Evolutionary conservation across 1,140 invertebrate genomes (phyloP), one percentile per base, ranked within the genome.

Genomic region (Branchinecta lindahli): DNA sequence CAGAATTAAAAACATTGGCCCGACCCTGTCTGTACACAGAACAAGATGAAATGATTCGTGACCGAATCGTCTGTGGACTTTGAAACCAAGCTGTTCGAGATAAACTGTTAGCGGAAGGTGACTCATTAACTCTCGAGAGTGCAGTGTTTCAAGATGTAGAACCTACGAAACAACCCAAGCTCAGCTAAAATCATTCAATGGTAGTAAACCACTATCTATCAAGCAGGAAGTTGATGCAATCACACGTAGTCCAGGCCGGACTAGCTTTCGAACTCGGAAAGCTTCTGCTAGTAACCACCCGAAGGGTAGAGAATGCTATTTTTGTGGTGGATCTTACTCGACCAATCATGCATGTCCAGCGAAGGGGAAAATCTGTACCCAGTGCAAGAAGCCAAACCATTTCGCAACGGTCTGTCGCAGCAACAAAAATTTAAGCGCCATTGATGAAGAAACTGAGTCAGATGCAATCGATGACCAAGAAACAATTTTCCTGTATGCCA

Each of bases 21-120:
- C n/a, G n/a, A n/a, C n/a, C n/a, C n/a, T n/a, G n/a, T n/a, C n/a
- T n/a, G n/a, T n/a, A n/a, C n/a, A n/a, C n/a, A n/a, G n/a, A n/a
- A 52, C 47, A 52, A 52, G 47, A 52, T 52, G 47, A 52, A 52
- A 52, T 52, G 47, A 52, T 52, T 52, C 47, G 47, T 52, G n/a
- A 52, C 47, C 47, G n/a, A 52, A 52, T 52, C 9, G 47, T 52
- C 47, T n/a, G 47, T 52, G 47, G 47, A 52, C 9, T 52, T 52
- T 52, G 47, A 52, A 52, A 52, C 47, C 47, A 52, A 52, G 47
- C n/a, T 52, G 47, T 52, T 52, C 47, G n/a, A 52, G 47, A 52
- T 9, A 52, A 52, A 52, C 47, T 52, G 47, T 52, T 52, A 9
- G 47, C 47, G 47, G 47, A 52, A 52, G 47, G 47, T n/a, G n/a